Percentiles rank a stretch among this genome's conserved stretches.
These are phyloP conservation scores for Octopus bimaculoides DNA, from an alignment of 1,140 invertebrate species.

Conservation along the genomic window DNA sequence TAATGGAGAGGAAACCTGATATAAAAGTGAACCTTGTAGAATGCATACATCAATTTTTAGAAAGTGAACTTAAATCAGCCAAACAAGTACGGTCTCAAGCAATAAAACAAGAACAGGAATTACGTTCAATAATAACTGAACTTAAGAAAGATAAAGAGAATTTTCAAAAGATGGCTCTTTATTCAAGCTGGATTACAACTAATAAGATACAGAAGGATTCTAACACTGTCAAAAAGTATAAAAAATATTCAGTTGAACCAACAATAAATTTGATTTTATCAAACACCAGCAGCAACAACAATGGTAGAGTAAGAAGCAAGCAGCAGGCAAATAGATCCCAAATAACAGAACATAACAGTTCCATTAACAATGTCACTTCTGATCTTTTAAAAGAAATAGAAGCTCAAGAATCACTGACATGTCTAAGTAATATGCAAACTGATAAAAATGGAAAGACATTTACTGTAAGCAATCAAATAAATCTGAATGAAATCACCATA, in stretches of 20 bases:
- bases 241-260: neutral
- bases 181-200: neutral
- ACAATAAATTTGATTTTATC: no score
- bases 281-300: no score
- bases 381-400: no score
- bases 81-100: neutral
- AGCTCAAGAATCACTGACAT: no score
- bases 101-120: neutral
- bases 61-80: neutral
- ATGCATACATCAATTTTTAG: neutral
- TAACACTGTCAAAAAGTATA: neutral
- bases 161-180: neutral
- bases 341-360: no score
- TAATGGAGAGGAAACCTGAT: neutral
- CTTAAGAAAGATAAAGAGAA: neutral
- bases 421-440: neutral
- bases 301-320: no score
- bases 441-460: neutral
- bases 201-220: neutral
- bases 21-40: neutral
- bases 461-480: neutral
- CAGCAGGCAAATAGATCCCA: no score
- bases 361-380: no score
- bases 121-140: neutral
- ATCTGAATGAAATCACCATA: neutral